Conservation (phyloP, 2,113 vertebrate genomes). For the Calyptomena viridis region DNA sequence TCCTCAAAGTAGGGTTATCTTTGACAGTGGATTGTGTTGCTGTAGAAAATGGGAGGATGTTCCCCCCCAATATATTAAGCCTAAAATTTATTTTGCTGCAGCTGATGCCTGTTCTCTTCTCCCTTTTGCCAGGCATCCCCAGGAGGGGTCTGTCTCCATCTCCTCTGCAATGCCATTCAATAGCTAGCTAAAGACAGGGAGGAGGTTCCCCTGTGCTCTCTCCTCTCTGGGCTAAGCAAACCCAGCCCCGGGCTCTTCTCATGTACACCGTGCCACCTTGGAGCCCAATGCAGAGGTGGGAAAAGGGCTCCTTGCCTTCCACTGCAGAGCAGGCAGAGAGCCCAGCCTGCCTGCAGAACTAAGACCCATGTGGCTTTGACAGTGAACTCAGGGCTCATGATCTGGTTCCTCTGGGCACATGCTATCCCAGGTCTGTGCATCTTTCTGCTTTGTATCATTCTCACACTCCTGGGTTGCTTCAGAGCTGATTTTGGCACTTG, state of each 20-base stretch:
- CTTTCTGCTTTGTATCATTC: background rate
- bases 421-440: background rate
- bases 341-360: background rate
- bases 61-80: background rate
- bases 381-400: background rate
- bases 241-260: background rate
- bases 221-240: background rate
- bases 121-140: background rate
- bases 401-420: background rate
- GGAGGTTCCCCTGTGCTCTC: background rate
- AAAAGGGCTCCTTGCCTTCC: background rate
- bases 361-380: background rate
- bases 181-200: background rate
- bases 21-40: background rate
- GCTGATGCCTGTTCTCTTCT: background rate
- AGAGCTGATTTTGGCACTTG: background rate
- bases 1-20: background rate
- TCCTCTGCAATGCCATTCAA: background rate
- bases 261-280: background rate
- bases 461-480: background rate
- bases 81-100: background rate
- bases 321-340: fast-evolving
- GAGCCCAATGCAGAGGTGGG: background rate
- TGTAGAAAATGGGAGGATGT: background rate
- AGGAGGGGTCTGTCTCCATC: background rate